Percentiles rank a stretch among this genome's conserved stretches.
These are phyloP conservation scores for Etheostoma cragini DNA, from an alignment of 2,113 vertebrate genomes.

Conservation along the genomic window DNA sequence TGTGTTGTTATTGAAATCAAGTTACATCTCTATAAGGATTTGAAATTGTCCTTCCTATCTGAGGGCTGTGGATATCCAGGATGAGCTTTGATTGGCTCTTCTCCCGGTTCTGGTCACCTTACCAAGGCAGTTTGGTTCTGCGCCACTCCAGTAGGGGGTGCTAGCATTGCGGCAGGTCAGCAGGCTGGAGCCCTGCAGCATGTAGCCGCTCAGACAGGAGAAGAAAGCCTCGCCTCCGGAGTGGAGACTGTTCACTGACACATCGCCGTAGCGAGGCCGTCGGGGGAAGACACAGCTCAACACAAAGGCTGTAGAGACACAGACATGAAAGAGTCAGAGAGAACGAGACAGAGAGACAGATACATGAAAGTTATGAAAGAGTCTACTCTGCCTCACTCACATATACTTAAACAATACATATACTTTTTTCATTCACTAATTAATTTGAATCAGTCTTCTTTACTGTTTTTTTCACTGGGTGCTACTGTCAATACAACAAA, in stretches of 20 bases:
- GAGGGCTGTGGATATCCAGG: neutral
- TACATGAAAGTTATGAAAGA: too few relatives aligned
- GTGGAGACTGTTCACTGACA: conserved; percentile 93
- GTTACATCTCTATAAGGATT: neutral
- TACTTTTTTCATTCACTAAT: too few relatives aligned
- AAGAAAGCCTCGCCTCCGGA: conserved; percentile 90
- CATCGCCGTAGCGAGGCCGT: conserved; percentile 88
- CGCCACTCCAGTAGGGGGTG: conserved; percentile 91
- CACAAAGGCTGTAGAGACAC: conserved; percentile 86
- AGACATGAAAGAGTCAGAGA: conserved; percentile 5
- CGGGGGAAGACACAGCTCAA: conserved; percentile 91
- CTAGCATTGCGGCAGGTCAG: conserved; percentile 92
- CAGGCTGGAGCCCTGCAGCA: conserved; percentile 85
- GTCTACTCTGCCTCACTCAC: too few relatives aligned
- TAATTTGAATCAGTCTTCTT: too few relatives aligned
- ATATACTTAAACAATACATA: too few relatives aligned
- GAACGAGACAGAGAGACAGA: too few relatives aligned
- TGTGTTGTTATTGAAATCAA: too few relatives aligned
- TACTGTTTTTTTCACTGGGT: too few relatives aligned
- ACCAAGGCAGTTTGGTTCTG: conserved; percentile 90
- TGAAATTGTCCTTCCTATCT: neutral
- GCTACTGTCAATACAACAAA: neutral
- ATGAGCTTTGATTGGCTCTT: neutral
- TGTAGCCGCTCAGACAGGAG: conserved; percentile 90
- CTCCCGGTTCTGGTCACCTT: conserved; percentile 32